Percentiles rank a stretch among this genome's conserved stretches.
phyloP scores from a whole-genome alignment of 92 coral and sea anemone genomes.

The Meandrina meandrites region DNA sequence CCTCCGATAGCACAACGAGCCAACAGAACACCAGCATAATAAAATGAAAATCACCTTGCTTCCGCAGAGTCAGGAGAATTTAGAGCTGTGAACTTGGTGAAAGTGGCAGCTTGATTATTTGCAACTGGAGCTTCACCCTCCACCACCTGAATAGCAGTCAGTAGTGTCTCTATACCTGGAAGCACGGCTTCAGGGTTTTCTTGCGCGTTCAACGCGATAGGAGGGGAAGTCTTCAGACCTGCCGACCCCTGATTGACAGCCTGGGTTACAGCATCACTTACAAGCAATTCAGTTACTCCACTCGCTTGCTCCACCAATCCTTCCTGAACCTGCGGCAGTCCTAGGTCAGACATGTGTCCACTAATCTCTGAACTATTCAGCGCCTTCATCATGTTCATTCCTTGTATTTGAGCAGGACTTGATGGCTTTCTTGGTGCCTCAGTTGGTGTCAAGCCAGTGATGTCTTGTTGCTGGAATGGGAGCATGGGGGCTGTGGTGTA shows the following conservation, averaged over 20 bases:
- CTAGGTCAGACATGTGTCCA: neutral
- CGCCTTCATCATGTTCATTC: neutral
- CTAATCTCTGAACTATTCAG: neutral
- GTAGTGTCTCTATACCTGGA: slow-evolving; percentile 48
- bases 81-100: slow-evolving; percentile 20
- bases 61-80: slow-evolving; percentile 6
- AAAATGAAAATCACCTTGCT: slow-evolving; percentile 16
- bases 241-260: neutral
- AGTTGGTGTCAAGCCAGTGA: neutral
- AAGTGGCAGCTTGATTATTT: neutral
- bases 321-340: slow-evolving; percentile 10
- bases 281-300: neutral
- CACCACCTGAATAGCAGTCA: slow-evolving; percentile 44
- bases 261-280: neutral
- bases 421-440: neutral
- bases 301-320: neutral
- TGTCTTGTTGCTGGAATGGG: neutral
- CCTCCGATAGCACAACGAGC: too few species aligned
- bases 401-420: slow-evolving; percentile 2
- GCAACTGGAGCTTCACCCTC: slow-evolving; percentile 12
- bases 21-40: too few species aligned
- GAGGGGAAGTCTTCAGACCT: neutral
- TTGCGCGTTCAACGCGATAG: neutral
- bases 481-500: slow-evolving; percentile 7
- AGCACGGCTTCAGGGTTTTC: slow-evolving; percentile 41